These are phyloP conservation scores for Brachynemurus nebulosus DNA, from an alignment of 2,888 invertebrate species.

Conservation along the genomic window DNA sequence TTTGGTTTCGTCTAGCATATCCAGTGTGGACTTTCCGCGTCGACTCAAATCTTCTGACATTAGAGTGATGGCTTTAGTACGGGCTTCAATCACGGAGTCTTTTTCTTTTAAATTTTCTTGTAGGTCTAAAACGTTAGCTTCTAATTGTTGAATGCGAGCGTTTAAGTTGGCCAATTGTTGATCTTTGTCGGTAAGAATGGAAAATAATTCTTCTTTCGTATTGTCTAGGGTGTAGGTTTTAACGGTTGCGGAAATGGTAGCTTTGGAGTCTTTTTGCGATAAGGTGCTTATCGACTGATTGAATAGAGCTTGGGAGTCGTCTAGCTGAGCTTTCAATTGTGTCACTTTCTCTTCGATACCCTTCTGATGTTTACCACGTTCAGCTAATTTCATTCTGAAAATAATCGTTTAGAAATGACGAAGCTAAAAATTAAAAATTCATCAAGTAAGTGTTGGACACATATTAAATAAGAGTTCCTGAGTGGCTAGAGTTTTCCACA, in stretches of 20 bases:
- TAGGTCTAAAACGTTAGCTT: conserved; percentile 62
- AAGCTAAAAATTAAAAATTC: too few species aligned
- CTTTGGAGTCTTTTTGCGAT: conserved; percentile 21
- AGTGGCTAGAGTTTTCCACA: too few species aligned
- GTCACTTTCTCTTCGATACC: conserved; percentile 38
- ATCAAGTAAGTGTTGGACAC: too few species aligned
- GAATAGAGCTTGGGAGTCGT: conserved; percentile 33
- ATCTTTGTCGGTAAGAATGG: conserved; percentile 43
- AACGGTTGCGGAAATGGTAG: conserved; percentile 2
- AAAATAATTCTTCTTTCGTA: conserved; percentile 29
- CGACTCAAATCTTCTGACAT: conserved; percentile 59
- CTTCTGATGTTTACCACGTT: conserved; percentile 36
- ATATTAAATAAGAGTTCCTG: too few species aligned
- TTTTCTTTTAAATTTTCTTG: conserved; percentile 73
- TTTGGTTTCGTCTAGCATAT: conserved; percentile 63
- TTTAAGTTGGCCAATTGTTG: conserved; percentile 49
- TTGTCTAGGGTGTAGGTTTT: conserved; percentile 27
- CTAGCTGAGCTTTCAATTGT: conserved; percentile 38
- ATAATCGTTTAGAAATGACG: too few species aligned
- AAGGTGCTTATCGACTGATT: conserved; percentile 24
- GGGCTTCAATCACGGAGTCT: conserved; percentile 67
- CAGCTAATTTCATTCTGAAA: conserved; percentile 33
- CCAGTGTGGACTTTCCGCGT: conserved; percentile 56
- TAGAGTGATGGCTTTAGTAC: conserved; percentile 63
- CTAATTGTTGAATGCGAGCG: conserved; percentile 56